Evolutionary conservation across 92 coral and sea anemone genomes (phyloP).

Genomic region (Diadumene lineata): DNA sequence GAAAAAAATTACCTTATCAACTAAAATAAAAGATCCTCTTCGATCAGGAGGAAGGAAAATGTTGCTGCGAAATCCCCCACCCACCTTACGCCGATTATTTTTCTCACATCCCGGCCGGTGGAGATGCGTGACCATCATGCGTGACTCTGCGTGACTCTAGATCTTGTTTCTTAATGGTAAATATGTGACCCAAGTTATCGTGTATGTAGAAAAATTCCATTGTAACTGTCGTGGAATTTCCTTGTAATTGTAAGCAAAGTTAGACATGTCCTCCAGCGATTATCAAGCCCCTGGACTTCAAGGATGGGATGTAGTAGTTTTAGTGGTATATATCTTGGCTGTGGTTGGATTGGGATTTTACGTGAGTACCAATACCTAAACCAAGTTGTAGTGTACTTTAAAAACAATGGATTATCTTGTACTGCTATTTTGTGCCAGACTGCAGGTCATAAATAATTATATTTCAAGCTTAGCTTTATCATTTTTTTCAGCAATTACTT

Average conservation of each 20-base stretch:
- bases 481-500: no score
- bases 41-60: no score
- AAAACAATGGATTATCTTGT: not conserved
- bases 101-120: not conserved
- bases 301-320: constrained; percentile 22
- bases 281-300: constrained; percentile 16
- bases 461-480: no score
- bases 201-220: no score
- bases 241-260: not conserved
- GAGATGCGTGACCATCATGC: not conserved
- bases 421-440: not conserved
- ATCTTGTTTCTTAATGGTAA: not conserved
- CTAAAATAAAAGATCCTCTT: no score
- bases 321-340: constrained; percentile 14
- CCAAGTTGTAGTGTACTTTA: not conserved
- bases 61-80: no score
- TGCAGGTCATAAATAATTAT: no score
- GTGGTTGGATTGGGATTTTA: constrained; percentile 10
- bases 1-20: no score
- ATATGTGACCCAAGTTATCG: not conserved
- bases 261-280: not conserved
- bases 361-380: constrained; percentile 6
- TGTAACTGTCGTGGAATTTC: no score
- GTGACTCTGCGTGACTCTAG: not conserved
- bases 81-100: no score